Evolutionary conservation across 2,797 vertebrate genomes (phyloP).

Genomic region (Perodicticus potto): DNA sequence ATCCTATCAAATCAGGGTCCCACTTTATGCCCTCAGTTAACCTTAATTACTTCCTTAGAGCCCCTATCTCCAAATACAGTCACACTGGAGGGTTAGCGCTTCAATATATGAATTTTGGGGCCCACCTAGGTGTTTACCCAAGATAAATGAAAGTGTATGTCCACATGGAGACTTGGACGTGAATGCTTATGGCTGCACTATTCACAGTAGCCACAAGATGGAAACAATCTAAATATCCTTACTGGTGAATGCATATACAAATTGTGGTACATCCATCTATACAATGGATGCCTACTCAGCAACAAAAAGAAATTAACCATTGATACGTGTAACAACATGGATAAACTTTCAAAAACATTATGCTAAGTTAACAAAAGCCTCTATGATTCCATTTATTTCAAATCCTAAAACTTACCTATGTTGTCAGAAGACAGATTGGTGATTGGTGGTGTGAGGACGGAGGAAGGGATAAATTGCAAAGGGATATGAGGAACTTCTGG

Average conservation of each 20-base stretch:
- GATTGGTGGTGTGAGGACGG: background rate
- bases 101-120: background rate
- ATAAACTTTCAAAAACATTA: background rate
- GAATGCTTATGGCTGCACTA: background rate
- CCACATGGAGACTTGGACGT: background rate
- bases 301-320: background rate
- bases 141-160: background rate
- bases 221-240: background rate
- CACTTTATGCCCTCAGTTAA: background rate
- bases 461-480: background rate
- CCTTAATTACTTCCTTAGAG: background rate
- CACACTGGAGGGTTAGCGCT: background rate
- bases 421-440: background rate
- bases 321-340: background rate
- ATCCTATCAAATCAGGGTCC: background rate
- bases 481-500: background rate
- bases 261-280: background rate
- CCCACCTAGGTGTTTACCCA: background rate
- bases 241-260: background rate
- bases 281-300: background rate
- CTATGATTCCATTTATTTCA: background rate
- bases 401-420: background rate
- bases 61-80: background rate
- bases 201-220: background rate
- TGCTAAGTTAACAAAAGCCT: background rate